phyloP scores from a whole-genome alignment of 2,888 invertebrate genomes.

The Poecilobothrus nobilitatus region DNA sequence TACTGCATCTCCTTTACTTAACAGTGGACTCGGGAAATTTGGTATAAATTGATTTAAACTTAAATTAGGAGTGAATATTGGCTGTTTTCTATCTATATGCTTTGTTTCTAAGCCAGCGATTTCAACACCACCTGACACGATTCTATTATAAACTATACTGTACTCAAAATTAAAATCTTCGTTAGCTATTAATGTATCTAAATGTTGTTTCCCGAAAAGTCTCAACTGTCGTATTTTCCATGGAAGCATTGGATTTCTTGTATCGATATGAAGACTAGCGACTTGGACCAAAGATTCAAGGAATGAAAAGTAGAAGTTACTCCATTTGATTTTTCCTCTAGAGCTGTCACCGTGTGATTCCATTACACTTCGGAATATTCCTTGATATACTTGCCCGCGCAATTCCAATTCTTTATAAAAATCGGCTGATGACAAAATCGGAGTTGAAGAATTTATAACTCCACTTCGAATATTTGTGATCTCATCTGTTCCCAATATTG shows the following conservation, averaged over 20 bases:
- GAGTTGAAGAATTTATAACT: conserved; percentile 16
- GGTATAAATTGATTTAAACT: conserved; percentile 65
- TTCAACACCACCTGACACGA: conserved; percentile 63
- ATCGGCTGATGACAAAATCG: conserved; percentile 48
- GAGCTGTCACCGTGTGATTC: conserved; percentile 28
- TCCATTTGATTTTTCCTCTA: conserved; percentile 49
- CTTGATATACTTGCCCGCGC: conserved; percentile 54
- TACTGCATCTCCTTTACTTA: conserved; percentile 43
- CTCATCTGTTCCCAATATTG: conserved; percentile 32
- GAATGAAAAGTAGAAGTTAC: conserved; percentile 73
- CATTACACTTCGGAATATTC: conserved; percentile 27
- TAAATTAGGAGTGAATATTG: conserved; percentile 49
- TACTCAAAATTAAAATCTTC: conserved; percentile 26
- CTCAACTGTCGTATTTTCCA: conserved; percentile 58
- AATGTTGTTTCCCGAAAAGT: conserved; percentile 56
- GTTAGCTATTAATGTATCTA: conserved; percentile 39
- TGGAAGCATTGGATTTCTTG: conserved; percentile 61
- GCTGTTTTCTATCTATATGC: conserved; percentile 17
- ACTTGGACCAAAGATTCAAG: conserved; percentile 81
- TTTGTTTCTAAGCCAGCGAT: conserved; percentile 59
- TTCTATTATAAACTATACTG: conserved; percentile 20
- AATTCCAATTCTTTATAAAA: conserved; percentile 59
- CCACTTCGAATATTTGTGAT: conserved; percentile 19
- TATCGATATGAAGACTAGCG: conserved; percentile 56
- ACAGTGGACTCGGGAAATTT: conserved; percentile 40